Conservation (phyloP, 2,797 vertebrate species). For the Coregonus suidteri region DNA sequence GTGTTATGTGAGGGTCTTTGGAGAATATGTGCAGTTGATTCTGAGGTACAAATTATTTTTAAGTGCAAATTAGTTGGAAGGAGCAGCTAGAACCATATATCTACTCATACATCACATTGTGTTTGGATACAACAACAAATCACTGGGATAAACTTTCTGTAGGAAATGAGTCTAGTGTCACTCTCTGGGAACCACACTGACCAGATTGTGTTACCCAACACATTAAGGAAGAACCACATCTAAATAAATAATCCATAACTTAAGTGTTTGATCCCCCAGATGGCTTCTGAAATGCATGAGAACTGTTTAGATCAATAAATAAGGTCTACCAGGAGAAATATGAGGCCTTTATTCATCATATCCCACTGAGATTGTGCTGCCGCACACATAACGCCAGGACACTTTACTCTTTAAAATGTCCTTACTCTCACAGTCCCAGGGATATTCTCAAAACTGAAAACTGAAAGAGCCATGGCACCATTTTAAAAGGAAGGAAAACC, state of each 20-base stretch:
- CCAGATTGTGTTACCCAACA: conserved; percentile 49
- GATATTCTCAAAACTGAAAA: background rate
- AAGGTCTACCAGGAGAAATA: conserved; percentile 52
- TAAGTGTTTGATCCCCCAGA: conserved; percentile 54
- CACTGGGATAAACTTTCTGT: conserved; percentile 27
- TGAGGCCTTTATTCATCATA: conserved; percentile 60
- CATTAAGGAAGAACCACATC: conserved; percentile 58
- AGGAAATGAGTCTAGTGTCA: conserved; percentile 38
- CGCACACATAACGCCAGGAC: conserved; percentile 30
- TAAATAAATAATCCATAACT: conserved; percentile 56
- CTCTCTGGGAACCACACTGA: conserved; percentile 37
- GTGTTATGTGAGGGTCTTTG: conserved; percentile 35
- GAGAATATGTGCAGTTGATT: conserved; percentile 53
- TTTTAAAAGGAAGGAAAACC: background rate
- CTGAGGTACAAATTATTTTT: conserved; percentile 46
- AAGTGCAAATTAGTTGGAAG: conserved; percentile 45
- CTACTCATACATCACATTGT: conserved; percentile 44
- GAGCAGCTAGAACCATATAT: conserved; percentile 43
- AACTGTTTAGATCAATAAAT: conserved; percentile 57
- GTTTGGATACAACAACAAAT: conserved; percentile 24
- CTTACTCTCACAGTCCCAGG: conserved; percentile 34
- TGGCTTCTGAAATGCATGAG: conserved; percentile 48
- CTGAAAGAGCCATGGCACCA: background rate
- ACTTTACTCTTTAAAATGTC: conserved; percentile 33
- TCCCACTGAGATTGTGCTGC: conserved; percentile 43